Conservation (phyloP, 2,113 vertebrate genomes). For the Cardinalis cardinalis region DNA sequence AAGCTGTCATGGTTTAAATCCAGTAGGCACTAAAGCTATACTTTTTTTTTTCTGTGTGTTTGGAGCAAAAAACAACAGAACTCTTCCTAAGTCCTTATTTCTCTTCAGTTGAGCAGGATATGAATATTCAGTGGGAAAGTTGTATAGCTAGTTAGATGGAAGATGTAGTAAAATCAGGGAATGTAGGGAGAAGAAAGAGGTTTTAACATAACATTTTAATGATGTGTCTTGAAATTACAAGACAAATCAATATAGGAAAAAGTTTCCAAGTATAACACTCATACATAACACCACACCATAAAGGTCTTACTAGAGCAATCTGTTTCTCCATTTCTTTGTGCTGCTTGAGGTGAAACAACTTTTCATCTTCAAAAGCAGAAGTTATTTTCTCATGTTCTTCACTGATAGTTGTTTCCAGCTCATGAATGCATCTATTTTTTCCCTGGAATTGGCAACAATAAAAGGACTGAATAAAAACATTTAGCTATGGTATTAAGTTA, state of each 20-base stretch:
- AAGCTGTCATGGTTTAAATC: not conserved
- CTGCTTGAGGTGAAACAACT: conserved; percentile 76
- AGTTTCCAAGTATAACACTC: not conserved
- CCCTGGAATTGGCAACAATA: conserved; percentile 68
- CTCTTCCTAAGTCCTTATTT: not conserved
- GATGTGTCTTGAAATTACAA: not conserved
- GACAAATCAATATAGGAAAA: not conserved
- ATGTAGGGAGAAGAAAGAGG: not conserved
- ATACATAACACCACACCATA: not conserved
- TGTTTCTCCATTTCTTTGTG: conserved; percentile 82
- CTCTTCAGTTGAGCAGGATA: not conserved
- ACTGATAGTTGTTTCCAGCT: conserved; percentile 78
- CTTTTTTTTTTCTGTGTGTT: not conserved
- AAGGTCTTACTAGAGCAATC: conserved; percentile 80
- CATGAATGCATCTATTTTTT: conserved; percentile 74
- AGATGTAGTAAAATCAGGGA: not conserved
- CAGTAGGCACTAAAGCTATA: not conserved
- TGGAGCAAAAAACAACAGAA: not conserved
- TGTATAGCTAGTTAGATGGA: not conserved
- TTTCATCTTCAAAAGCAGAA: conserved; percentile 79
- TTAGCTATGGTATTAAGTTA: not conserved
- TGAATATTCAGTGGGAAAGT: not conserved
- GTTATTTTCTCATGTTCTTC: conserved; percentile 80
- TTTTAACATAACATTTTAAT: not conserved
- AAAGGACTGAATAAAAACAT: not conserved